phyloP scores from a whole-genome alignment of 1,140 invertebrate genomes.

The Lamellibrachia luymesi region DNA sequence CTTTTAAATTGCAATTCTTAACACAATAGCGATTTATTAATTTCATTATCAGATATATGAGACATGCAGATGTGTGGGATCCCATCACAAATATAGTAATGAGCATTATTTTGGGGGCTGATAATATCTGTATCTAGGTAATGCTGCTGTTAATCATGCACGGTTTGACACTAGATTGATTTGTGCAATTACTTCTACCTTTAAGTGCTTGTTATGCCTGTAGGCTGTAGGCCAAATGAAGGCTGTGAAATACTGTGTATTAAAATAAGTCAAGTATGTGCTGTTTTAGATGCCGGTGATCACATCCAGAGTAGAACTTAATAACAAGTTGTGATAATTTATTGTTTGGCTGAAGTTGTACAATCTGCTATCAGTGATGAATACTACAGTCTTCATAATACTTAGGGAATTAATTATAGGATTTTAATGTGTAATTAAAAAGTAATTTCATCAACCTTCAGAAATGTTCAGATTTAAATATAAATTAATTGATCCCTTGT shows the following conservation, averaged over 20 bases:
- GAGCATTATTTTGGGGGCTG: neutral
- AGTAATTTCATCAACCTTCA: neutral
- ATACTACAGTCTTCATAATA: no score
- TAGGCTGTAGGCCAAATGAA: neutral
- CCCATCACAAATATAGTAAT: neutral
- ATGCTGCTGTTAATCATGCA: neutral
- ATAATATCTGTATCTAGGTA: neutral
- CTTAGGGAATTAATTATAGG: neutral
- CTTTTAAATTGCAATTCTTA: neutral
- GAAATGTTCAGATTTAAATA: neutral
- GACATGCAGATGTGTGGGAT: neutral
- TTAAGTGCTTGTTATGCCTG: neutral
- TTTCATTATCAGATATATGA: neutral
- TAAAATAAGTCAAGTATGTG: neutral
- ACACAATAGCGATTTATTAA: neutral
- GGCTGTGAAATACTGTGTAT: neutral
- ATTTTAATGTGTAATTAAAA: neutral
- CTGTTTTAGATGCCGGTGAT: neutral
- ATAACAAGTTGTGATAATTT: no score
- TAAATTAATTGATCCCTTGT: no score
- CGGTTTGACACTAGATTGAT: neutral
- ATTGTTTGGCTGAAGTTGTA: no score
- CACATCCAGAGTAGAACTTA: neutral
- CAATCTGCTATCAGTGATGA: no score
- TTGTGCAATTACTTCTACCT: neutral